Evolutionary conservation across 2,113 vertebrate species (phyloP).

Genomic region (Festucalex cinctus): DNA sequence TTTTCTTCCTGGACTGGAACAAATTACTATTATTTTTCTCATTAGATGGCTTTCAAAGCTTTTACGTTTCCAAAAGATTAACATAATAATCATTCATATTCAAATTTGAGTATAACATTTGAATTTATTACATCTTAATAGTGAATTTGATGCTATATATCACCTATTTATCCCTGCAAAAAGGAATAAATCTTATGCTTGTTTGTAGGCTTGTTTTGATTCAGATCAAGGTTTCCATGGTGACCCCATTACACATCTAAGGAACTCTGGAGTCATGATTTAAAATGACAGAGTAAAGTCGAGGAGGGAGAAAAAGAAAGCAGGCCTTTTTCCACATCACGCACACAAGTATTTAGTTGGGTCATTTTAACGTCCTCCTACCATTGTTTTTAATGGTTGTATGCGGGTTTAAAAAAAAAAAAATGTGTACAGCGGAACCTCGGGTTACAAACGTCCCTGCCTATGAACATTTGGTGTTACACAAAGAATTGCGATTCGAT

Average conservation of each 20-base stretch:
- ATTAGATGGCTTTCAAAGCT: not conserved
- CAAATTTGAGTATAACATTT: not conserved
- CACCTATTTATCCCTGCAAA: not conserved
- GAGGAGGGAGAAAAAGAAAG: constrained; percentile 2
- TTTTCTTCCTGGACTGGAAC: not conserved
- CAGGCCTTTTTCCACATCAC: constrained; percentile 2
- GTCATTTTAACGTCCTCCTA: constrained; percentile 26
- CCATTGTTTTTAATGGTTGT: not conserved
- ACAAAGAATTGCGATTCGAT: too few relatives aligned
- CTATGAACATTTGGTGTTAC: too few relatives aligned
- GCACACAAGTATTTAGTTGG: constrained; percentile 24
- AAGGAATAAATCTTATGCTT: not conserved
- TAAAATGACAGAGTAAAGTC: constrained; percentile 11
- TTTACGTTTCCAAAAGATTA: not conserved
- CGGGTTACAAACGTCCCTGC: too few relatives aligned
- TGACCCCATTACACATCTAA: constrained; percentile 34
- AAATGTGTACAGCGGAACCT: not conserved
- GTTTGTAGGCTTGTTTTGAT: constrained; percentile 4
- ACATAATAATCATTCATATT: not conserved
- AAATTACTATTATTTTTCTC: not conserved
- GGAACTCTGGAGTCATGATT: constrained; percentile 41
- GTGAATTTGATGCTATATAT: not conserved
- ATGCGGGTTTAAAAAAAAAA: not conserved
- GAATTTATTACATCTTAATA: not conserved
- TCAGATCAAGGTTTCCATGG: constrained; percentile 23